Conservation (phyloP, 2,113 vertebrate genomes). For the Nothobranchius kuhntae region DNA sequence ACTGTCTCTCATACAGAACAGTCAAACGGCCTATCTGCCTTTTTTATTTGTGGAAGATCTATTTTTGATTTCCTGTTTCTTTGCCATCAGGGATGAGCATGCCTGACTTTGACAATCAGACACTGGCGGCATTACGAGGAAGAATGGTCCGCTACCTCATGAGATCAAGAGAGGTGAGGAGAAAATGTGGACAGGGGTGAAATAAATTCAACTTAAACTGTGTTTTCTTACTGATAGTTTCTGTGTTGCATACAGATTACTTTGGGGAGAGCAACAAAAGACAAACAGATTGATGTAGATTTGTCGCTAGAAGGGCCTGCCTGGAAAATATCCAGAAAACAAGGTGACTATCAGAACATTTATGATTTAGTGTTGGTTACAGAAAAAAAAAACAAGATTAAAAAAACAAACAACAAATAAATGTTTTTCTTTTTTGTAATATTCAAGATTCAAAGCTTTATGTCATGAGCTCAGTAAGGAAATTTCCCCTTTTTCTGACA, state of each 20-base stretch:
- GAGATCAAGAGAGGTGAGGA: slow-evolving; percentile 89
- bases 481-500: no score
- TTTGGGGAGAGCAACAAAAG: slow-evolving; percentile 92
- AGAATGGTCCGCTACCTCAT: slow-evolving; percentile 96
- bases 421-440: no score
- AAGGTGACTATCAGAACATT: slow-evolving; percentile 76
- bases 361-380: not conserved
- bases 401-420: no score
- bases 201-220: not conserved
- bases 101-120: slow-evolving; percentile 96
- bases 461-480: no score
- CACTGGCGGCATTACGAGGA: slow-evolving; percentile 89
- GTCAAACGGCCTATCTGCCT: not conserved
- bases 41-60: not conserved
- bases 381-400: not conserved
- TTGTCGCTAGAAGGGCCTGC: slow-evolving; percentile 92
- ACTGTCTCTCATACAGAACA: not conserved
- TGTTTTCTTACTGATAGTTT: not conserved
- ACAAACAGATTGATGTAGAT: slow-evolving; percentile 96
- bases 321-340: slow-evolving; percentile 97
- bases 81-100: slow-evolving; percentile 88
- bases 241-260: slow-evolving; percentile 82
- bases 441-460: no score
- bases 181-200: not conserved
- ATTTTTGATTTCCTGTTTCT: not conserved